Conservation (phyloP, 2,113 vertebrate genomes). For the Carollia perspicillata region DNA sequence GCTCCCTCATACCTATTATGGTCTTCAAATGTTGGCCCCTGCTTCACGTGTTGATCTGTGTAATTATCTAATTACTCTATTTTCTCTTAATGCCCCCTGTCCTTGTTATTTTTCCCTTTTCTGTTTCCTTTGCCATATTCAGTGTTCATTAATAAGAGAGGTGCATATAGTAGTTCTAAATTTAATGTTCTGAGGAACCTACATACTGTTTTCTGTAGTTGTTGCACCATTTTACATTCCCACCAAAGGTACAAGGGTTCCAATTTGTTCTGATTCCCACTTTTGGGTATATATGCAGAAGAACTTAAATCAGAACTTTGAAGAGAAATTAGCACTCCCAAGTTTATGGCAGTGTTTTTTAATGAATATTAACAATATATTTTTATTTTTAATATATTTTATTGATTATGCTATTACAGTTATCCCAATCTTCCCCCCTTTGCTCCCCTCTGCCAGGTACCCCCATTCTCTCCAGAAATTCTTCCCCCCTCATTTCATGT, state of each 20-base stretch:
- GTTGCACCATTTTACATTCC: background rate
- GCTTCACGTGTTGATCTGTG: background rate
- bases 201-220: background rate
- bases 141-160: background rate
- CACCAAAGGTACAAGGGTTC: background rate
- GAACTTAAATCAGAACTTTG: background rate
- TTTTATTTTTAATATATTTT: too few species aligned
- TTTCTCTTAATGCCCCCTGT: background rate
- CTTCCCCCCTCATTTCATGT: too few species aligned
- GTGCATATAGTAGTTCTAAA: background rate
- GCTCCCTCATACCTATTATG: rapidly evolving
- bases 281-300: background rate
- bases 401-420: too few species aligned
- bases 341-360: background rate
- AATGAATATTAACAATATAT: too few species aligned
- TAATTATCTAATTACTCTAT: background rate
- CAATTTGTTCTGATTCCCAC: background rate
- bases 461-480: too few species aligned
- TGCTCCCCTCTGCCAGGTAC: too few species aligned
- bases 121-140: background rate
- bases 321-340: background rate
- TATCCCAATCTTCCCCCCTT: too few species aligned
- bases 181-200: background rate
- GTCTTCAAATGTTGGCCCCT: background rate
- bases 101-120: background rate